Evolutionary conservation across 1,140 invertebrate species (phyloP), one percentile per base, ranked within the genome.

Genomic region (Epicauta chinensis): DNA sequence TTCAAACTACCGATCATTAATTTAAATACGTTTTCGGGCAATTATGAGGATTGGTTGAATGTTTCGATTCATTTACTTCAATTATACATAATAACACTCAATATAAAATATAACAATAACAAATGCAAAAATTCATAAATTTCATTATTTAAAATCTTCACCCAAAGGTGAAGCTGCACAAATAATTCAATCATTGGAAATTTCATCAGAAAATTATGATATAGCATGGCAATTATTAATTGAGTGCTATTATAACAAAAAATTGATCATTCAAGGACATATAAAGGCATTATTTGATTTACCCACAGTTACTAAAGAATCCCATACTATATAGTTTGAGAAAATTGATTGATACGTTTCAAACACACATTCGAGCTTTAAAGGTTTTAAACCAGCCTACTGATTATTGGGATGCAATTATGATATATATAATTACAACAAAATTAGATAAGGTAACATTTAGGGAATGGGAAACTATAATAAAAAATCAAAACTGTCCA

Each of bases 141-240:
- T n/a, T n/a, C 51, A 65, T 47, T 64, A 67, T 56, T 48, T 64
- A 35, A 51, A 40, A 38, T 52, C 60, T 10, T 59, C 45, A 23
- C 40, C 64, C 10, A 60, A 58, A 15, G 60, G 58, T n/a, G 55
- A 61, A 34, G 59, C 65, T 0, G 7, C 16, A 0, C 36, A 54
- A 29, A 7, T 63, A 1, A 59, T 67, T 10, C 34, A 57, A 0
- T 57, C 62, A 2, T 30, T 69, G n/a, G 56, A 59, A 23, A 54
- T 61, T 11, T 50, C 60, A 0, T 45, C 54, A 1, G 39, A 32
- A 6, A 69, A 70, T 58, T 71, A 66, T 54, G 10, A 37, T 0
- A 47, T 63, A 11, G 64, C 64, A 11, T 68, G 61, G 65, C 43
- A 60, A 1, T 30, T 64, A 6, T 42, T 71, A 9, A 30, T 52